Conservation (phyloP, 2,888 invertebrate species). For the Aphelenchoides bicaudatus region DNA sequence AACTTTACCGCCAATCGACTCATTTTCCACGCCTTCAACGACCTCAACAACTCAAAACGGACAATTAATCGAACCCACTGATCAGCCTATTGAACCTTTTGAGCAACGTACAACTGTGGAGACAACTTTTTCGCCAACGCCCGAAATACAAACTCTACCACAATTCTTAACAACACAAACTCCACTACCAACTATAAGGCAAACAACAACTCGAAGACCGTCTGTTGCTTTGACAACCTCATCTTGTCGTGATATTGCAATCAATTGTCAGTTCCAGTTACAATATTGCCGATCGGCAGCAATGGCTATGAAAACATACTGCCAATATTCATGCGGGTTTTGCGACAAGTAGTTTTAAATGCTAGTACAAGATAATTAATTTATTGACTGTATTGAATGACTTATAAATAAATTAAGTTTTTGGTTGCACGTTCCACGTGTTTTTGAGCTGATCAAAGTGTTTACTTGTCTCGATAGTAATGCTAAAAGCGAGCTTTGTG, state of each 20-base stretch:
- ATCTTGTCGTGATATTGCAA: slow-evolving; percentile 9
- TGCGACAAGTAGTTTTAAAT: no score
- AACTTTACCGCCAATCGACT: no score
- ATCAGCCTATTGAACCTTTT: no score
- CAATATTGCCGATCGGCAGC: slow-evolving; percentile 10
- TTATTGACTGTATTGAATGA: no score
- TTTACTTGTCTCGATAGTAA: neutral
- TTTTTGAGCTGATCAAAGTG: neutral
- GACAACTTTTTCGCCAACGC: no score
- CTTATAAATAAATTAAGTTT: no score
- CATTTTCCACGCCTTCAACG: slow-evolving; percentile 1
- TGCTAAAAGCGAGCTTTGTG: neutral
- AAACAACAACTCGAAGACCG: neutral
- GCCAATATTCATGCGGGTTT: slow-evolving; percentile 8
- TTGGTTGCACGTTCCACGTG: neutral
- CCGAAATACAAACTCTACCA: neutral
- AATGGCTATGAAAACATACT: slow-evolving; percentile 11
- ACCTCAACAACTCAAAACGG: neutral
- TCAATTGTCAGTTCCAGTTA: slow-evolving; percentile 17
- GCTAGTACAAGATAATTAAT: no score
- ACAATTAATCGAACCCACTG: neutral
- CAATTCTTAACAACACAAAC: neutral
- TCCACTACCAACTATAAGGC: neutral
- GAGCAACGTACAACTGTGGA: no score
- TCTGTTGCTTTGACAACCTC: neutral